These are phyloP conservation scores for Globia sparganii DNA, from an alignment of 2,888 invertebrate genomes.

Conservation along the genomic window DNA sequence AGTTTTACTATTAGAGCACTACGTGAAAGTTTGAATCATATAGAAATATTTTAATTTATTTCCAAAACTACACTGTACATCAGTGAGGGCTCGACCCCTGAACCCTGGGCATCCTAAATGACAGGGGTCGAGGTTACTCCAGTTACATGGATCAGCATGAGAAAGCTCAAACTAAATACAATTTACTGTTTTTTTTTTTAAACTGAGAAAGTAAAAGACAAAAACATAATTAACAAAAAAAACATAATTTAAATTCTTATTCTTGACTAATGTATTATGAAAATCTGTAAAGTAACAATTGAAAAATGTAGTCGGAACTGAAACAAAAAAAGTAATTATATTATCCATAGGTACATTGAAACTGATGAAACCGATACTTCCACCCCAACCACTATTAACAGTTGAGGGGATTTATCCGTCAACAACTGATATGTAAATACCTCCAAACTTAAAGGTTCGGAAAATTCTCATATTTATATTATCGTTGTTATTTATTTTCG, in stretches of 20 bases:
- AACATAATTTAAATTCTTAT: background rate
- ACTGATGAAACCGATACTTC: slow-evolving; percentile 69
- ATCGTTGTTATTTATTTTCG: slow-evolving; percentile 89
- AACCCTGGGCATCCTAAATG: background rate
- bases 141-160: background rate
- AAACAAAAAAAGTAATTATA: background rate
- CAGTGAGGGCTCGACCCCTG: background rate
- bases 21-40: background rate
- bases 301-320: background rate
- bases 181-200: background rate
- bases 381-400: slow-evolving; percentile 79
- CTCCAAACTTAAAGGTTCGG: slow-evolving; percentile 82
- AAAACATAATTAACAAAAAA: background rate
- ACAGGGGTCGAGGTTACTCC: background rate
- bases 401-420: slow-evolving; percentile 85
- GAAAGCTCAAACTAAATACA: background rate
- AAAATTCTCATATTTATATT: slow-evolving; percentile 88
- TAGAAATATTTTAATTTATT: background rate
- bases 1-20: background rate
- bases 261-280: background rate
- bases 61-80: background rate
- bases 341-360: background rate
- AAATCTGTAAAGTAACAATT: background rate
- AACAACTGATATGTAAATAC: slow-evolving; percentile 89
- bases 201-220: background rate